Evolutionary conservation across 2,888 invertebrate genomes (phyloP), one percentile per base, ranked within the genome.

Genomic region (Lottia gigantea): DNA sequence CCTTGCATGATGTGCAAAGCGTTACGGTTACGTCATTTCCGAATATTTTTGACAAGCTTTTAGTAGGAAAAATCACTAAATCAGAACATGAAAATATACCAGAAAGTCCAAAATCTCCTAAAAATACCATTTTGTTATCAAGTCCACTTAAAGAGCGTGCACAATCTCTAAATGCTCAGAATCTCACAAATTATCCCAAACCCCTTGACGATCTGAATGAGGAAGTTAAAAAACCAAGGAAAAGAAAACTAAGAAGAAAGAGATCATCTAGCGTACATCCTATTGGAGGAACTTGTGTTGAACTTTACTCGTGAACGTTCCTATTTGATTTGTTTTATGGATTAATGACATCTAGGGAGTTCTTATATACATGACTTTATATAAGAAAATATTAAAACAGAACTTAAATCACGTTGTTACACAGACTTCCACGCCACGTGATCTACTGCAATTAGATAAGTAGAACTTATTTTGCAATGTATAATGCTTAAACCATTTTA

Each of bases 1-100:
- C 2, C 23, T 55, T 23, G 23, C 11, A 19, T 19, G 55, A 19
- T n/a, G 11, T 14, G 0, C 55, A 55, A 23, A 55, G 23, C 23
- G 23, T 55, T 23, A 55, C 55, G 19, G 14, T 55, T 19, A 55
- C 55, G 55, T 55, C 55, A 19, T 55, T 55, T 55, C 55, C 55
- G 55, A 23, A 14, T 55, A 55, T 55, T 55, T 14, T 55, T 19
- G 55, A 55, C 23, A 55, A 23, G 8, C 14, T 55, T 8, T 12
- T 55, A 23, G 55, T 55, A 7, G 55, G 55, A 23, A 55, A 55
- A 55, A 11, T 55, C 14, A 14, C 55, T 15, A 19, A 19, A 8
- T 19, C 19, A 3, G 55, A 55, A 14, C 11, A 23, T 55, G 23
- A 12, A 15, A 14, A 55, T 55, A 12, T 55, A 23, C 19, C 15